These are phyloP conservation scores for Spodoptera picta DNA, from an alignment of 2,888 invertebrate species.

Conservation along the genomic window DNA sequence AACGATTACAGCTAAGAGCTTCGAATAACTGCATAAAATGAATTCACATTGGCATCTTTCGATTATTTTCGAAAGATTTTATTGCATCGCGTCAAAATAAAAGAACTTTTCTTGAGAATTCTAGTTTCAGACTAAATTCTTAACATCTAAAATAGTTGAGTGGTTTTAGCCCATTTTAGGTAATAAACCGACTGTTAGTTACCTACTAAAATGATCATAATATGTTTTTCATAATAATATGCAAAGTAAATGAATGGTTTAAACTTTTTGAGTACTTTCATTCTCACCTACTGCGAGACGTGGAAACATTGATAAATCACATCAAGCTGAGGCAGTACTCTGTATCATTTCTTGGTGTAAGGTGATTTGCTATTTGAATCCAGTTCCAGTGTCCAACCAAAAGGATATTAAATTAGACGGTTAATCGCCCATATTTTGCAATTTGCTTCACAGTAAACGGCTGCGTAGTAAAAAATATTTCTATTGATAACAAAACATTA, in stretches of 20 bases:
- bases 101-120: constrained; percentile 28
- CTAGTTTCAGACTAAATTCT: background rate
- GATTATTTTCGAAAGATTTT: constrained; percentile 59
- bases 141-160: too few relatives aligned
- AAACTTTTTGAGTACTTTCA: constrained; percentile 11
- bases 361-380: constrained; percentile 69
- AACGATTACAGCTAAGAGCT: constrained; percentile 68
- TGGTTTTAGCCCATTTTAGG: too few relatives aligned
- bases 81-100: constrained; percentile 45
- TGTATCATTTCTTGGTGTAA: constrained; percentile 69
- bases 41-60: constrained; percentile 64
- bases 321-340: constrained; percentile 70
- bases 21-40: constrained; percentile 69
- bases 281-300: constrained; percentile 68
- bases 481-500: constrained; percentile 65
- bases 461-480: constrained; percentile 63
- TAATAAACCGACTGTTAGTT: too few relatives aligned
- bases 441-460: constrained; percentile 72
- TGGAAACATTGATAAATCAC: constrained; percentile 73
- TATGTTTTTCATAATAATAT: too few relatives aligned
- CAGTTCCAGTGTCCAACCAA: constrained; percentile 51
- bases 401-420: constrained; percentile 73
- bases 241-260: too few relatives aligned
- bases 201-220: too few relatives aligned
- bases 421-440: constrained; percentile 80